Conservation (phyloP, 2,113 vertebrate species). For the Myrmecophaga tridactyla region DNA sequence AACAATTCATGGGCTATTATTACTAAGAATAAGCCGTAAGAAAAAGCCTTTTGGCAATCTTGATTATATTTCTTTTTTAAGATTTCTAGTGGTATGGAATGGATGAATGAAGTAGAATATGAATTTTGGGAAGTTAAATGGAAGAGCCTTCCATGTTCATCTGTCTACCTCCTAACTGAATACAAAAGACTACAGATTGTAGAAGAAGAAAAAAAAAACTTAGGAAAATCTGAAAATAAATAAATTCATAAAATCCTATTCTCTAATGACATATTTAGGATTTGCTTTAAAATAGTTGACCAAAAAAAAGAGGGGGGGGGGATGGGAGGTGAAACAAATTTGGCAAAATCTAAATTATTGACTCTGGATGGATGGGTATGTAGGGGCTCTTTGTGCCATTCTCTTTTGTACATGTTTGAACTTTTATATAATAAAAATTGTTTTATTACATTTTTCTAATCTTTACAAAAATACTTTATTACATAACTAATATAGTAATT, state of each 20-base stretch:
- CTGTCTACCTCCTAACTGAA: slow-evolving; percentile 79
- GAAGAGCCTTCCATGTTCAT: slow-evolving; percentile 78
- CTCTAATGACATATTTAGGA: neutral
- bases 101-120: slow-evolving; percentile 69
- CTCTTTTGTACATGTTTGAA: neutral
- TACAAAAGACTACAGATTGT: slow-evolving; percentile 77
- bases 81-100: slow-evolving; percentile 59
- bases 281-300: neutral
- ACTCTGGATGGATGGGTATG: neutral
- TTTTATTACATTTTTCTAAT: neutral
- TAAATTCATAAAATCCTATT: slow-evolving; percentile 6
- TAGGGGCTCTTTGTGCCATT: neutral
- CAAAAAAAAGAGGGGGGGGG: neutral
- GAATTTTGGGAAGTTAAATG: slow-evolving; percentile 58
- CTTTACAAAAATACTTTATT: neutral
- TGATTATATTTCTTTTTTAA: slow-evolving; percentile 43
- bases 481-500: neutral
- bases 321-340: neutral
- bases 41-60: slow-evolving; percentile 35
- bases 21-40: slow-evolving; percentile 49
- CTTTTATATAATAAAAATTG: neutral
- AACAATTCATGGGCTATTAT: slow-evolving; percentile 45
- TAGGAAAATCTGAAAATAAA: slow-evolving; percentile 11
- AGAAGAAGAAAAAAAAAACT: slow-evolving; percentile 24
- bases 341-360: neutral